Conservation (phyloP, 2,113 vertebrate genomes). For the Aspiorhynchus laticeps region DNA sequence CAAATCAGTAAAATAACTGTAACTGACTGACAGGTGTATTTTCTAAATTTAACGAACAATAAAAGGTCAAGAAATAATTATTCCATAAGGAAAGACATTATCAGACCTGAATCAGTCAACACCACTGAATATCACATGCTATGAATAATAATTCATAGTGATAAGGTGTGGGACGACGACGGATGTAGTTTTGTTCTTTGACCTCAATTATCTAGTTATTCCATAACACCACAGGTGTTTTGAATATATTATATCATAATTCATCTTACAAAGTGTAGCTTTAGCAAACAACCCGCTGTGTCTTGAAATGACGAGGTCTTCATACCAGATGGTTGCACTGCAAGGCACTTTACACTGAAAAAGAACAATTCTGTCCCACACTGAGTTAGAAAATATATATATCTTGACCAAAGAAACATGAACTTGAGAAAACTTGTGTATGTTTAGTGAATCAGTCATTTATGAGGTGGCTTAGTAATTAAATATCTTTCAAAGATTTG, state of each 20-base stretch:
- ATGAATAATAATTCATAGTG: conserved; percentile 64
- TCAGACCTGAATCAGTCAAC: conserved; percentile 55
- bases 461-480: background rate
- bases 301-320: conserved; percentile 13
- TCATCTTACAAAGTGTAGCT: conserved; percentile 12
- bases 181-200: conserved; percentile 58
- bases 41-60: conserved; percentile 66
- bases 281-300: conserved; percentile 29
- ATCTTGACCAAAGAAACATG: background rate
- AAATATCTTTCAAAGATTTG: background rate
- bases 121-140: conserved; percentile 69
- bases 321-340: conserved; percentile 29
- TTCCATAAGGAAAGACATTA: conserved; percentile 59
- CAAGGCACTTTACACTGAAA: conserved; percentile 7
- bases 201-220: conserved; percentile 37
- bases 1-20: conserved; percentile 73
- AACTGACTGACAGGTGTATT: conserved; percentile 73
- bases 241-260: conserved; percentile 34
- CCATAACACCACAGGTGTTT: background rate
- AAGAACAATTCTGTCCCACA: conserved; percentile 26
- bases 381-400: background rate
- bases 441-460: background rate
- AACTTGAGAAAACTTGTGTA: background rate
- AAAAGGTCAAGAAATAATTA: conserved; percentile 70
- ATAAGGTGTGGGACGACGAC: conserved; percentile 53